Base-by-base conservation (phyloP, 2,888 invertebrate genomes). In the Drosophila hamatofila region DNA sequence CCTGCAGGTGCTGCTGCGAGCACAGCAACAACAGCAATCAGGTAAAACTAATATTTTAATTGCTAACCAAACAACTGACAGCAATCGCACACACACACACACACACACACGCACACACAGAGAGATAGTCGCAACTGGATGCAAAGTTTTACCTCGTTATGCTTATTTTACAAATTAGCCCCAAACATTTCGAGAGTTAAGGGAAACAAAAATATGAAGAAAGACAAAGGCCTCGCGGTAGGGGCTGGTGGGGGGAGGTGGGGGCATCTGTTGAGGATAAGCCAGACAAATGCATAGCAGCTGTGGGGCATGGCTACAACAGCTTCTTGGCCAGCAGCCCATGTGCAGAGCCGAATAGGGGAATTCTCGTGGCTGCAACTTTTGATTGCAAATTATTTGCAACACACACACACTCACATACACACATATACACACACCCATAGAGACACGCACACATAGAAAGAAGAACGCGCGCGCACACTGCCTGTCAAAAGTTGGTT, bases 361-460 rank as follows among this genome's bases (percentile, higher is more conserved):
- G 48, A 70, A 59, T 75, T 73, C 75, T 61, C 64, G 67, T 87
- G 57, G 66, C 61, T 73, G 86, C 80, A 84, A 84, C 79, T 84
- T 84, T 88, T 84, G 86, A 84, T 84, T 84, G 84, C 84, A 85
- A 85, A 88, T 84, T 88, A 88, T 85, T 84, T 85, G 88, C 70
- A 72, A 59, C 74, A 78, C 73, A 74, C 63, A 73, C 46, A 78
- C 60, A 58, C 57, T 59, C 54, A 55, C 21, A 68, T 39, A 52
- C 49, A 54, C 21, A 68, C 35, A 52, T 54, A 54, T 21, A 78
- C 72, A 73, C 60, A 72, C 39, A 80, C 12, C n/a, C n/a, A 5
- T 5, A 35, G 5, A 35, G 2, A 35, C 57, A 63, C 55, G 49
- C 23, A 64, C 33, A 51, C 57, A 55, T n/a, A 60, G 18, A 57